These are phyloP conservation scores for Acomys russatus DNA, from an alignment of 2,797 vertebrate species.

Conservation along the genomic window DNA sequence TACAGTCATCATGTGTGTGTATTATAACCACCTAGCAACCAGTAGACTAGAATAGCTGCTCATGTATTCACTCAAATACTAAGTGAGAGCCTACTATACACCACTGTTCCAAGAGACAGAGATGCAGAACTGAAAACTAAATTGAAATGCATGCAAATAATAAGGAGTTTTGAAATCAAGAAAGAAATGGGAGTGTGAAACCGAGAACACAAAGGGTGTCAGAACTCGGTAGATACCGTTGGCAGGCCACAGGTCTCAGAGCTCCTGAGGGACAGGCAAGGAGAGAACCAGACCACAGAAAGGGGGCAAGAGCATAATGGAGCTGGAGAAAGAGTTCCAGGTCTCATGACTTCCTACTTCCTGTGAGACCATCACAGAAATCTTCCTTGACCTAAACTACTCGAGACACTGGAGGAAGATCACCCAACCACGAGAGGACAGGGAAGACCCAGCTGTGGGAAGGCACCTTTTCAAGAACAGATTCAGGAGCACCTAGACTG, in stretches of 20 bases:
- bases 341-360: background rate
- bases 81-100: background rate
- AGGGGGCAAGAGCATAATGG: background rate
- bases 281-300: background rate
- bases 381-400: background rate
- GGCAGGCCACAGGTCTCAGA: background rate
- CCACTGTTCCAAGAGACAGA: background rate
- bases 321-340: background rate
- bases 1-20: background rate
- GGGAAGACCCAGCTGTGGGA: background rate
- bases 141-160: slow-evolving; percentile 16
- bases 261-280: background rate
- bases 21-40: background rate
- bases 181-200: background rate
- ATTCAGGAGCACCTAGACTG: background rate
- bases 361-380: background rate
- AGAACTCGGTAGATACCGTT: background rate
- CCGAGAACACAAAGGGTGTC: background rate
- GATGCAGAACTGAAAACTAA: slow-evolving; percentile 2
- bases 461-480: slow-evolving; percentile 17
- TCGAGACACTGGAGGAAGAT: background rate
- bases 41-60: slow-evolving; percentile 2
- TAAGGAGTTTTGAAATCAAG: background rate
- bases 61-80: slow-evolving; percentile 22
- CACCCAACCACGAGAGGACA: background rate